A percentile compares a stretch with the other conserved stretches of the same genome.
Evolutionary conservation across 2,888 invertebrate species (phyloP).

Genomic region (Rhogogaster chlorosoma): DNA sequence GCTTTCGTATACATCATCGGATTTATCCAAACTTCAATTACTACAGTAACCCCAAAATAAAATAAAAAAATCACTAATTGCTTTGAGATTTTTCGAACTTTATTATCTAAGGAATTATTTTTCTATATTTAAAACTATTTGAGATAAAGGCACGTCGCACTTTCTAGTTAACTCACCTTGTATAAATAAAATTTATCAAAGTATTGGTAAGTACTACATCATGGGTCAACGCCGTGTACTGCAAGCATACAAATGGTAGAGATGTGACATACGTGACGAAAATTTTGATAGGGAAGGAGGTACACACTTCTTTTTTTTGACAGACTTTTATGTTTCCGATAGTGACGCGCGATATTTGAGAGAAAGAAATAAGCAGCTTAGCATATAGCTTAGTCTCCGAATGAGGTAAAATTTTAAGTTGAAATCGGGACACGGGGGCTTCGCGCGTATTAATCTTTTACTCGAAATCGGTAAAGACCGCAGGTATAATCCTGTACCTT

Average conservation of each 20-base stretch:
- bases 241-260: not conserved
- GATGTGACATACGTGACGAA: not conserved
- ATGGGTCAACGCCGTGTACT: not conserved
- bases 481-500: constrained; percentile 9
- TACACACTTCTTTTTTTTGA: not conserved
- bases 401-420: not conserved
- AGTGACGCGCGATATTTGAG: not conserved
- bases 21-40: not conserved
- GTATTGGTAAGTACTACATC: not conserved
- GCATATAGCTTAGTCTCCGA: not conserved
- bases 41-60: not conserved
- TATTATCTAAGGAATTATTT: not conserved
- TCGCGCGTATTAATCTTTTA: not conserved
- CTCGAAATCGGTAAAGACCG: not conserved
- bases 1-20: not conserved
- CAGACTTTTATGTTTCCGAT: not conserved
- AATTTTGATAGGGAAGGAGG: not conserved
- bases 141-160: not conserved
- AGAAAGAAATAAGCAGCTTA: too few species aligned
- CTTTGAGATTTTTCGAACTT: not conserved
- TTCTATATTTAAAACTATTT: not conserved
- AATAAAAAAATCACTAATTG: not conserved
- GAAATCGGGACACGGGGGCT: not conserved
- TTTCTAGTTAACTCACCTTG: not conserved
- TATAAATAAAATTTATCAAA: constrained; percentile 19